Base-by-base conservation (phyloP, 2,888 invertebrate genomes). In the Cryptops parisi region DNA sequence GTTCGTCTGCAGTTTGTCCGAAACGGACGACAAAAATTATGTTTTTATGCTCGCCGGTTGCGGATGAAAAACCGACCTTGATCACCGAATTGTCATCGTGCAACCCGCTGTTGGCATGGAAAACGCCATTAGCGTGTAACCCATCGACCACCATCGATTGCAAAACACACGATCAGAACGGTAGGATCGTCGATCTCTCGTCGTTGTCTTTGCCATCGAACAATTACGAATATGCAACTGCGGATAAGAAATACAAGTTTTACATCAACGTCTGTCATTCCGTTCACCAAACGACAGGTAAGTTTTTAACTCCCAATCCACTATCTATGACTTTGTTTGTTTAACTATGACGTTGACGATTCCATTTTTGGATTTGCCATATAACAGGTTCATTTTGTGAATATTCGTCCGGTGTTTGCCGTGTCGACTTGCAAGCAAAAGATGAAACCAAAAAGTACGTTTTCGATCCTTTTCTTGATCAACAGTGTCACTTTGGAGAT, bases 261-360 rank as follows among this genome's bases (percentile, higher is more conserved):
- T 25, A 33, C 33, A 54, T 54, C 24, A 54, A 54, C 24, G 51
- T 54, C 25, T 54, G 54, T 25, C 50, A 25, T 17, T 49, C 54
- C n/a, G n/a, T n/a, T n/a, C n/a, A n/a, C n/a, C n/a, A n/a, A n/a
- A n/a, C n/a, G n/a, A n/a, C n/a, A n/a, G n/a, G n/a, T n/a, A n/a
- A n/a, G n/a, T n/a, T n/a, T n/a, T n/a, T n/a, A n/a, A n/a, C n/a
- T n/a, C n/a, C n/a, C n/a, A n/a, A n/a, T n/a, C n/a, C n/a, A n/a
- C n/a, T n/a, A n/a, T n/a, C n/a, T n/a, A n/a, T n/a, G n/a, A n/a
- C 44, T 19, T 6, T 4, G 22, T 19, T 5, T 4, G 19, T 46
- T 2, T 4, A 6, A n/a, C 23, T 4, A 5, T 3, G n/a, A 19
- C 3, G 23, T 3, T 46, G 46, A 44, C 12, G 9, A 15, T 9